Evolutionary conservation across 2,888 invertebrate species (phyloP), one percentile per base, ranked within the genome.

Genomic region (Drosophila sordidapex): DNA sequence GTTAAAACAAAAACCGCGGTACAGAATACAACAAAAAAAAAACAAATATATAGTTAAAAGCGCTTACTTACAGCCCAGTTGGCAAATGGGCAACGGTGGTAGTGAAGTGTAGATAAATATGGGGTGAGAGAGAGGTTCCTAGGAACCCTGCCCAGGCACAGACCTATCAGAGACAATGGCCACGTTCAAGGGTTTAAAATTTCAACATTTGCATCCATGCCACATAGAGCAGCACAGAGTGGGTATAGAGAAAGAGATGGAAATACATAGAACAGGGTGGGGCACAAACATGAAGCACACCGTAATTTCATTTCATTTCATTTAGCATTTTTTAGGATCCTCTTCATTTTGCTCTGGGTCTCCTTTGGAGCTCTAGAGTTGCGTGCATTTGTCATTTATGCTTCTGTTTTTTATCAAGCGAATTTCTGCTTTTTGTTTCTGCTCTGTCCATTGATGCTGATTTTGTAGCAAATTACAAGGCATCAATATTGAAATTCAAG

Each of bases 101-200:
- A 27, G 18, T 38, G 48, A 56, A 75, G 62, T 62, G 63, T 66
- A 67, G 74, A 74, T 79, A 74, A 79, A 74, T 70, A 64, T 70
- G 63, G 66, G 64, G 31, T 46, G 65, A 62, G 66, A 59, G 66
- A 46, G 46, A 46, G 62, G 52, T 57, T 65, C 27, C 33, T 38
- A 68, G 61, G 29, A 53, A 38, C 40, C 62, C 54, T 27, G 54
- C 35, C 27, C 65, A 57, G 38, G 36, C 53, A 49, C 76, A 69
- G 52, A 70, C 64, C 78, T 80, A 84, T 81, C 86, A 84, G 88
- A 84, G 81, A 84, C 88, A 84, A 84, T 84, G 83, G 83, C 79
- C 86, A 74, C 89, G 83, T 90, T 90, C 90, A 91, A 91, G 91
- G 89, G 89, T 90, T 87, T 89, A 87, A 84, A 89, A 89, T 89